Evolutionary conservation across 1,140 invertebrate genomes (phyloP), one percentile per base, ranked within the genome.

Genomic region (Lysiphlebus fabarum): DNA sequence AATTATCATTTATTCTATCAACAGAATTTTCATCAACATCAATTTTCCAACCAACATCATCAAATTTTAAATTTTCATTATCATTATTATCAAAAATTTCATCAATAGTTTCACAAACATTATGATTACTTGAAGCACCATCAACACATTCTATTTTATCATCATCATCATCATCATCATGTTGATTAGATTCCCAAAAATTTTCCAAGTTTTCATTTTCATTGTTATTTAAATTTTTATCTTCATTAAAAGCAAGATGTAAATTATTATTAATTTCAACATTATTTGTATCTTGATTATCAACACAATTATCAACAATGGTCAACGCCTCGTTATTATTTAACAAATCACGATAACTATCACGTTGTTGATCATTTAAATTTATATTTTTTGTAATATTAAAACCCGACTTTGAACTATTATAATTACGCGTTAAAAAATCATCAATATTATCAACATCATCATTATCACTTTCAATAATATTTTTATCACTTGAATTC

Each of bases 391-490:
- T 36, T 50, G 11, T 11, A 33, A 42, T 6, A 11, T 38, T 10
- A 26, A 38, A 36, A 45, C n/a, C 59, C 5, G 44, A 40, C 7
- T 40, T 42, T 36, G 43, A 38, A 17, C 37, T 53, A 53, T 61
- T 53, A 36, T 61, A 57, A 51, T 61, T 54, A 17, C 42, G 49
- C 10, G 44, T 44, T 9, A 61, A 5, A 50, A 40, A 36, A 11
- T 43, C 17, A 1, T 56, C 17, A 45, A 53, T 55, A 42, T 56
- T 14, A 42, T 60, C 57, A 47, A 61, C 61, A 12, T n/a, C 10
- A 11, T 62, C 56, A 48, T 40, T 45, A 51, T 59, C 56, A 61
- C 65, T 47, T 49, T 51, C 51, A 63, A 12, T 36, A 53, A 42
- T 8, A 54, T 56, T 40, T 49, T 59, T 62, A 62, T 62, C 47